Base-by-base conservation (phyloP, 2,113 vertebrate species). In the Megaceryle maxima region DNA sequence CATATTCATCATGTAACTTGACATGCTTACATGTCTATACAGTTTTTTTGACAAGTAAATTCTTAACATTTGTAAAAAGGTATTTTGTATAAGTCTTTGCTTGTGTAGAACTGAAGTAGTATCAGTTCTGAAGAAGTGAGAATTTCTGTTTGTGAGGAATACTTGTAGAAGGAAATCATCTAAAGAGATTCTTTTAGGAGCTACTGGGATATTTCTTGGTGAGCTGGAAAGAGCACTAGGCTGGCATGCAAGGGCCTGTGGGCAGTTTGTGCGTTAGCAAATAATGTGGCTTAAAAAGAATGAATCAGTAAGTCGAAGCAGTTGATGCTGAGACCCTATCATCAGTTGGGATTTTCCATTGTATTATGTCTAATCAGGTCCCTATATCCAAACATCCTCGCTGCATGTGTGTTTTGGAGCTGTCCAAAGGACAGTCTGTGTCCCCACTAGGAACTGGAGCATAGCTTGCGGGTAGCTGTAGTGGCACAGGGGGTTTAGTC, bases 401-500 rank as follows among this genome's bases (percentile, higher is more conserved):
- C 39, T 75, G 9, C 2, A 1, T 8, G 29, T 68, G 33, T 72
- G 51, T 10, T 72, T 81, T 87, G 66, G 46, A 84, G 16, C 29
- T 82, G 16, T 18, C 21, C 51, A 22, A 59, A 72, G 31, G 55
- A 35, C 57, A 56, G 5, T 50, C 46, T 48, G 48, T 41, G 33
- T 24, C 39, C 21, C 10, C 0, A 0, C 64, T 55, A 25, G 82
- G 56, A 59, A 25, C 14, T 37, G n/a, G 57, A 75, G 48, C 2
- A 1, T 8, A 41, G 22, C 19, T 21, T 11, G 63, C 0, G 3
- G 10, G 19, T 72, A 41, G 13, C 46, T 79, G 29, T 28, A 46
- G 43, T 6, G 9, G 48, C 43, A 20, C 1, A 0, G 11, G n/a
- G 24, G 5, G 6, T 51, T 81, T 74, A 14, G 13, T 90, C 0